Base-by-base conservation (phyloP, 2,888 invertebrate species). In the Amiota minor region DNA sequence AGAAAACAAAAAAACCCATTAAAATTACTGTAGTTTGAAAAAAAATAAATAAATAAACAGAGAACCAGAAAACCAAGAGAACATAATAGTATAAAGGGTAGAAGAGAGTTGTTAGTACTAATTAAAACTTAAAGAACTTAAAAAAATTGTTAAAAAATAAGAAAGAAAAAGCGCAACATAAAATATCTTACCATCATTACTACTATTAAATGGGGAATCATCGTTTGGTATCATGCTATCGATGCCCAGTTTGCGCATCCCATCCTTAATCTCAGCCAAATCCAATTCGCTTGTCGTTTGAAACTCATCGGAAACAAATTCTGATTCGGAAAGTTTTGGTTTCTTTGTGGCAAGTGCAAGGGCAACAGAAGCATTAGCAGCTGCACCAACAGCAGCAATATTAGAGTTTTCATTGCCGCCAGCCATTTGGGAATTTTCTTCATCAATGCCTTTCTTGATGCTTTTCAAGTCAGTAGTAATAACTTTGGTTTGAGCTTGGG, bases 261-360 rank as follows among this genome's bases (percentile, higher is more conserved):
- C 94, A 86, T 94, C 93, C 86, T 93, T 92, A 76, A 94, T 94
- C 89, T 95, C 94, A 85, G 93, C 93, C 86, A 94, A 90, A 87
- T 94, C 94, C 83, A 92, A 92, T 79, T 92, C 92, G 67, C 78
- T 84, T 45, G 85, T 77, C 61, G 79, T 76, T 89, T 93, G 92
- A 90, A 94, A 93, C 86, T 93, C 92, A 89, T 95, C 95, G 85
- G 95, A 95, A 83, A 95, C 93, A 91, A 95, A 95, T 90, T 95
- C 95, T 86, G 93, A 93, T 88, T 91, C 90, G 76, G 88, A 87
- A 76, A 86, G 79, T 79, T 77, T 76, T 11, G 68, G 20, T 72
- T 72, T 71, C 23, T 70, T 70, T 73, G 71, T 81, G 81, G n/a
- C 72, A n/a, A 53, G 77, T 45, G 72, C 64, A 49, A 69, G 16